Base-by-base conservation (phyloP, 2,797 vertebrate genomes). In the Serranus cabrilla region DNA sequence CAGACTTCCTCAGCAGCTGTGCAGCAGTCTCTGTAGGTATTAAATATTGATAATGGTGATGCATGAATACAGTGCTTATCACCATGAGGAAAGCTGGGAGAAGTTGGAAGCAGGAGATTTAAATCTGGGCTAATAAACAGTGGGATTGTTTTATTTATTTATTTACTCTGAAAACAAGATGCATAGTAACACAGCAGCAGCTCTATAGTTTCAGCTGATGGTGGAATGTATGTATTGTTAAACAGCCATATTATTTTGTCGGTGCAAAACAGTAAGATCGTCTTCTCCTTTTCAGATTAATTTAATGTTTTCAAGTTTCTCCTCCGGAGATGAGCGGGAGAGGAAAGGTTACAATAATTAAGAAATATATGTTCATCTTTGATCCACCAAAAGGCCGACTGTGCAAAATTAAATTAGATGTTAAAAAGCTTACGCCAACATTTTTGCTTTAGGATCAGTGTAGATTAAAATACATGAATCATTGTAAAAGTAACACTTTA, bases 1-100 rank as follows among this genome's bases (percentile, higher is more conserved):
- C 45, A 71, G 68, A 71, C 63, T 71, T 85, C 77, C 58, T 74
- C 70, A 16, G 76, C 81, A 86, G 87, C 89, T 86, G 88, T 76
- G 80, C 80, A 20, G 55, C 18, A 42, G 43, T 59, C 81, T 81
- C 81, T 50, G 69, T 47, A 25, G 47, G 56, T 81, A 90, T 91
- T 87, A 90, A 93, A 92, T 90, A 92, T 93, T 91, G 82, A 92
- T 89, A 79, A 76, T 66, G 51, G 66, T 14, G 72, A 57, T 89
- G 74, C 67, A 66, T 80, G 85, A 84, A 87, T 82, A 76, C 49
- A 76, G 78, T 73, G 47, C 25, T 80, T 68, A 72, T 75, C 75
- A 76, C 75, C 62, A 65, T 5, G 0, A 20, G 66, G 77, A 57
- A 71, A 69, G 20, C 70, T 59, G 52, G 25, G 49, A 71, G 68